These are phyloP conservation scores for Leptocoma aspasia DNA, from an alignment of 2,113 vertebrate genomes.

Conservation along the genomic window DNA sequence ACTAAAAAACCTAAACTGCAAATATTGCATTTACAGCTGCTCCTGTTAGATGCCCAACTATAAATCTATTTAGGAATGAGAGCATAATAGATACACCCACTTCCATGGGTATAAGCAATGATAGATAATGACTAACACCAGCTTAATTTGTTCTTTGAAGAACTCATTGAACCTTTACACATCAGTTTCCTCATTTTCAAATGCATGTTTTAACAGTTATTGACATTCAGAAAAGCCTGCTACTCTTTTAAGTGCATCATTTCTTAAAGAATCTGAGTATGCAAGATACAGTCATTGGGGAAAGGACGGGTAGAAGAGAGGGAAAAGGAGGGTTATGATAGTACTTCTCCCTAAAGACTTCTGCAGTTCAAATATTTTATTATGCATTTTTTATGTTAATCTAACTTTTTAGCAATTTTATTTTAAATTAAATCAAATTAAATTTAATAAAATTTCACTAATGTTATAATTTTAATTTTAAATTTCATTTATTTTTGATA, in stretches of 20 bases:
- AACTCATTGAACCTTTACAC: not conserved
- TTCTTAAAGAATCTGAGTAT: not conserved
- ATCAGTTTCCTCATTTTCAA: not conserved
- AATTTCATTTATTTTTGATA: not conserved
- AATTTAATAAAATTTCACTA: not conserved
- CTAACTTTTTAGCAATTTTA: not conserved
- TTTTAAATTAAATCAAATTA: not conserved
- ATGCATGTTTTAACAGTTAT: not conserved
- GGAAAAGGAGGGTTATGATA: not conserved
- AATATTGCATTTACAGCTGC: constrained; percentile 32
- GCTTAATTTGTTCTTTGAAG: not conserved
- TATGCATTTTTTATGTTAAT: not conserved
- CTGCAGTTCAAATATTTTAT: not conserved
- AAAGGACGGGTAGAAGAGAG: not conserved
- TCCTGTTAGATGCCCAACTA: not conserved
- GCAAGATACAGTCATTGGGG: not conserved
- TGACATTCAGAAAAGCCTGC: not conserved
- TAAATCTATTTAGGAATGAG: not conserved
- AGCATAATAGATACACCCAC: not conserved
- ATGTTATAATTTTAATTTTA: not conserved
- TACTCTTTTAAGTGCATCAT: not conserved
- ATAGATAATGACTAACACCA: not conserved
- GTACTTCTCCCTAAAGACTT: not conserved
- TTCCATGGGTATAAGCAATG: not conserved
- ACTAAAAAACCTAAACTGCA: not conserved